Evolutionary conservation across 2,113 vertebrate species (phyloP).

Genomic region (Dicerorhinus sumatrensis): DNA sequence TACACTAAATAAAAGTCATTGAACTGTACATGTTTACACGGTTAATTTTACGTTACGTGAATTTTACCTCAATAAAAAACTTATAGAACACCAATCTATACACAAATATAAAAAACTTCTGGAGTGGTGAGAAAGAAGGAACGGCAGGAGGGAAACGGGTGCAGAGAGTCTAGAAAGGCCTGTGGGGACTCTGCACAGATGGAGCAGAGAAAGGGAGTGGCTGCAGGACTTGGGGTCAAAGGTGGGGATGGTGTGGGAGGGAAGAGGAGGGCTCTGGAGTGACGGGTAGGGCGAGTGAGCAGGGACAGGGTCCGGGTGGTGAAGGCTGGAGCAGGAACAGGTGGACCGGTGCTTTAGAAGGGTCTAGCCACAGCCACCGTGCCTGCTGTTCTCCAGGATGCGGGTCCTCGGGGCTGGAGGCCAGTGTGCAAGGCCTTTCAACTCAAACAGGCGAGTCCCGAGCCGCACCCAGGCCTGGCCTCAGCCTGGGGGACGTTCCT

Average conservation of each 20-base stretch:
- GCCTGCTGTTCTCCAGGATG: background rate
- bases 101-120: background rate
- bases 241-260: accelerated
- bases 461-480: background rate
- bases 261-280: background rate
- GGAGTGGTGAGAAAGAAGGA: no score
- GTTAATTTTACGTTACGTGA: background rate
- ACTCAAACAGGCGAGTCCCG: background rate
- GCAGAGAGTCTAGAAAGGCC: accelerated
- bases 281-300: background rate
- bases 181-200: background rate
- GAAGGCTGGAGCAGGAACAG: background rate
- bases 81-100: background rate
- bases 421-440: background rate
- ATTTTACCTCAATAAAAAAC: background rate
- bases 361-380: background rate
- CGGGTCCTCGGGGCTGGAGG: background rate
- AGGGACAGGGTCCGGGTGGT: background rate
- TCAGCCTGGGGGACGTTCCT: background rate
- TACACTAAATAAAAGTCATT: background rate
- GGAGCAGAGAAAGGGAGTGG: accelerated
- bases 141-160: background rate
- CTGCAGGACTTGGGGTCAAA: background rate
- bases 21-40: background rate
- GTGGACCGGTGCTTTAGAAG: background rate